Conservation (phyloP, 2,888 invertebrate genomes). For the Lasioglossum figueresi region DNA sequence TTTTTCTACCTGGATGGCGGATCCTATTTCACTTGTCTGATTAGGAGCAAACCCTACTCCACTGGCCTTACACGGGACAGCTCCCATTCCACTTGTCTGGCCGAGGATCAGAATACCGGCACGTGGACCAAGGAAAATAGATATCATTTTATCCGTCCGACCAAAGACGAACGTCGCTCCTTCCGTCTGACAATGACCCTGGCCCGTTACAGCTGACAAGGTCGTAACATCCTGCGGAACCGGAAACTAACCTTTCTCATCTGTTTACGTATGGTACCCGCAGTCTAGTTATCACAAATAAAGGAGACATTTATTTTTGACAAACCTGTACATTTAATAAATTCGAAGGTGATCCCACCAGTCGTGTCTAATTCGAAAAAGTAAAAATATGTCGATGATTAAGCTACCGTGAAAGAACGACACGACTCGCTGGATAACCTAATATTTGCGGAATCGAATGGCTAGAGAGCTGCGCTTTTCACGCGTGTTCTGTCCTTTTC, state of each 20-base stretch:
- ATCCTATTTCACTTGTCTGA: conserved; percentile 18
- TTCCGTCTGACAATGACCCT: not conserved
- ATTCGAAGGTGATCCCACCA: not conserved
- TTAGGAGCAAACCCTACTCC: conserved; percentile 8
- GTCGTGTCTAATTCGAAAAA: too few species aligned
- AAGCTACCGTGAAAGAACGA: too few species aligned
- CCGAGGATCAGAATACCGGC: conserved; percentile 1
- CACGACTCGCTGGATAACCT: not conserved
- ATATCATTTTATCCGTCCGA: conserved; percentile 1
- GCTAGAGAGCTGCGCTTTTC: not conserved
- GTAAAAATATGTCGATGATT: too few species aligned
- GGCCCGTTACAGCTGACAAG: not conserved
- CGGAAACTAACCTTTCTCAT: not conserved
- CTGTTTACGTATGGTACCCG: not conserved
- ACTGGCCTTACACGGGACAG: not conserved
- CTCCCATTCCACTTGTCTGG: not conserved
- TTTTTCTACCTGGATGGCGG: not conserved
- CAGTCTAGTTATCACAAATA: too few species aligned
- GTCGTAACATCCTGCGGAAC: too few species aligned
- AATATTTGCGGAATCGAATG: not conserved
- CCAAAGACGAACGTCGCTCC: not conserved
- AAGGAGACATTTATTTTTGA: too few species aligned
- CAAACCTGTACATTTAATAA: not conserved
- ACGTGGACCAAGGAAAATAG: not conserved
- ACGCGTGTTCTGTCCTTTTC: not conserved